Conservation (phyloP, 2,888 invertebrate species). For the Polylopha cassiicola region DNA sequence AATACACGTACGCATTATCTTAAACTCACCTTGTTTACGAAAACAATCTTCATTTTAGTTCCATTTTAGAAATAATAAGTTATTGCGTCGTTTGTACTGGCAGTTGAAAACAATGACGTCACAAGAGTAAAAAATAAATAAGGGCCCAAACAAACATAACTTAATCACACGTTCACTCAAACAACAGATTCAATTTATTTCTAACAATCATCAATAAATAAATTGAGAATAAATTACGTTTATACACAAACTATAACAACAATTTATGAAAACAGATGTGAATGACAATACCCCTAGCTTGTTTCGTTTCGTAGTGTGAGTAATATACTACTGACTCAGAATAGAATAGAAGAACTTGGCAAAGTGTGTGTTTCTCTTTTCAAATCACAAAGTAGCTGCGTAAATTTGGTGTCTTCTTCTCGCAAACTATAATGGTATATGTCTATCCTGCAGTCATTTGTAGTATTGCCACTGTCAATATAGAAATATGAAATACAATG, state of each 20-base stretch:
- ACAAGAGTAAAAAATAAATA: conserved; percentile 61
- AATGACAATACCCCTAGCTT: conserved; percentile 37
- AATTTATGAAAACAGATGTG: conserved; percentile 69
- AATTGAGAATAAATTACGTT: conserved; percentile 56
- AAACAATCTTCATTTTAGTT: conserved; percentile 69
- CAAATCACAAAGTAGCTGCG: conserved; percentile 3
- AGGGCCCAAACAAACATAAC: conserved; percentile 47
- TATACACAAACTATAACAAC: conserved; percentile 67
- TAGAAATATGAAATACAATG: background rate
- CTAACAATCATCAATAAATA: conserved; percentile 50
- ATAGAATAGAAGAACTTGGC: conserved; percentile 7
- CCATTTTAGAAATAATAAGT: conserved; percentile 69
- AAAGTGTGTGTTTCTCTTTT: conserved; percentile 16
- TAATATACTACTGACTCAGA: conserved; percentile 20
- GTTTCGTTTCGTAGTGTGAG: conserved; percentile 24
- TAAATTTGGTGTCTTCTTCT: conserved; percentile 1
- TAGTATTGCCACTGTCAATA: conserved; percentile 6
- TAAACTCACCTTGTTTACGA: conserved; percentile 57
- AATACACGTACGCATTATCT: conserved; percentile 34
- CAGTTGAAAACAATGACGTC: conserved; percentile 79
- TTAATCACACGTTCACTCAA: conserved; percentile 42
- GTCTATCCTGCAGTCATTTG: conserved; percentile 6
- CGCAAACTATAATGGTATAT: background rate
- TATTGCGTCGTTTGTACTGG: conserved; percentile 80
- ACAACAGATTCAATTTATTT: conserved; percentile 34